Evolutionary conservation across 2,113 vertebrate genomes (phyloP), one percentile per base, ranked within the genome.

Genomic region (Anolis sagrei): DNA sequence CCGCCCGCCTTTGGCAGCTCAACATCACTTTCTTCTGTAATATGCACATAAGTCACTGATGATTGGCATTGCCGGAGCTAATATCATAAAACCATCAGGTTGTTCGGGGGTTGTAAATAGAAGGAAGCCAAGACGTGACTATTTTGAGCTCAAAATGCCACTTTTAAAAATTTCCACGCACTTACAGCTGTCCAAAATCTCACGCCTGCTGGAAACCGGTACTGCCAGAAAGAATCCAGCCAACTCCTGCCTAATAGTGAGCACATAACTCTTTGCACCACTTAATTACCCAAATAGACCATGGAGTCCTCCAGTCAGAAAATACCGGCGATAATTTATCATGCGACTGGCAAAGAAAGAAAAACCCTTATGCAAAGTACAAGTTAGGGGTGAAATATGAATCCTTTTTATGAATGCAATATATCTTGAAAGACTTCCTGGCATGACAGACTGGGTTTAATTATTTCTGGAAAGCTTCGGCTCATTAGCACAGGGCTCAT

Each of bases 391-490:
- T 81, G 85, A 90, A 86, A 81, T 6, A 86, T 23, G 69, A 89
- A 89, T 81, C 1, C 5, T 58, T 84, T 39, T 87, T 90, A 85
- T 89, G 90, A 90, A 19, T 0, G 0, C 66, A n/a, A 79, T 64
- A 6, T 32, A 54, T 49, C n/a, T 51, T 58, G 64, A 66, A 51
- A 16, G 54, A 84, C 86, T 88, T 77, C 84, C 66, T 79, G 64
- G 3, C 39, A 48, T 86, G 79, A 62, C 51, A 79, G 78, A 58
- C 70, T 39, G n/a, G 70, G 5, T 70, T 64, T 92, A 92, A 94
- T 91, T 94, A 90, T 92, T 21, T 87, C 89, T 91, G 84, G 7
- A 91, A 77, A 32, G 61, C 39, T 83, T 92, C 90, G 84, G 69
- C 86, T 89, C 89, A 78, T 93, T 86, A 94, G 77, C 80, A 79